Evolutionary conservation across 1,140 invertebrate genomes (phyloP), one percentile per base, ranked within the genome.

Genomic region (Drosophila pruinosa): DNA sequence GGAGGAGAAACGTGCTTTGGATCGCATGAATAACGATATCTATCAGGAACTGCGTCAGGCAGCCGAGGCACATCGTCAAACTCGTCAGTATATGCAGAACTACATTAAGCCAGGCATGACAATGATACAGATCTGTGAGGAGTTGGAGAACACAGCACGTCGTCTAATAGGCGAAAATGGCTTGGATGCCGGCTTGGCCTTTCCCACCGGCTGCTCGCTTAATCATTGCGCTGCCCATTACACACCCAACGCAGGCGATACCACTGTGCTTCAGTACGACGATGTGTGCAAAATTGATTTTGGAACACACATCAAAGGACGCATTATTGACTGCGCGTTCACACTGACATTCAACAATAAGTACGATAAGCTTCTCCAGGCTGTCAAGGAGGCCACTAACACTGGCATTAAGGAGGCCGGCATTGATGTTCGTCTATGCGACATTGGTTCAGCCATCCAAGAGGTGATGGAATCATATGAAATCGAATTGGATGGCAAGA

Each of bases 401-500:
- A 99, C 98, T 1, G 99, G 98, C 24, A 99, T 99, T 63, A 96
- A 95, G 90, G 95, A 95, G 75, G 96, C 97, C 14, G 99, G 99
- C 47, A 99, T 99, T 78, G 99, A 99, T 92, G 99, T 98, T 0
- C 94, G 97, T 82, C 93, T 99, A 45, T 99, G 98, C 92, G 99
- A 99, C 90, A 96, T 99, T 78, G 99, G 99, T 12, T 97, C 97
- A 81, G 97, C 97, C 3, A 98, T 99, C 88, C 98, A 99, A 91
- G 99, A 99, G 93, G 97, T 98, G 0, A 99, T 99, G 99, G 99
- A 99, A 88, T 99, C 98, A 0, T 99, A 99, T 93, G 99, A 99
- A 93, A 95, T 99, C 2, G 98, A 99, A 92, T 90, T 99, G 15
- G 97, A 99, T 93, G 99, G 99, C 22, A 99, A 99, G 93, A 96